Evolutionary conservation across 2,113 vertebrate genomes (phyloP).

Genomic region (Vulpes ferrilata): DNA sequence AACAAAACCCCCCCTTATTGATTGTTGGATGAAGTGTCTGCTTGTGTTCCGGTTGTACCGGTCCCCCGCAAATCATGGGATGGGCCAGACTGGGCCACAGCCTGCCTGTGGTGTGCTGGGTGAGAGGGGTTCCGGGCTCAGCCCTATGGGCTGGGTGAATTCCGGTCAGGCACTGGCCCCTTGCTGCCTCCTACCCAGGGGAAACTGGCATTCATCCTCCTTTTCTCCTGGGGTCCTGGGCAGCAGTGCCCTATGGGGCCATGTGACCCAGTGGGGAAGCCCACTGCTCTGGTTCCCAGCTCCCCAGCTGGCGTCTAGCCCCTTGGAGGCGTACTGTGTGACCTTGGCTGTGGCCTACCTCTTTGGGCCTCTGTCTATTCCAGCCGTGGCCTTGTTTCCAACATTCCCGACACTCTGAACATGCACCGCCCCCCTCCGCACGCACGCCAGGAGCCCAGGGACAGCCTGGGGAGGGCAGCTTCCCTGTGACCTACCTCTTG

Average conservation of each 20-base stretch:
- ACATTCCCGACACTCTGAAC: no score
- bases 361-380: not conserved
- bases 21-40: not conserved
- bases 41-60: not conserved
- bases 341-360: not conserved
- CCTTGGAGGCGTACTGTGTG: not conserved
- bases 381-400: not conserved
- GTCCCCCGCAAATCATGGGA: not conserved
- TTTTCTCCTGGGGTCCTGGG: rapidly evolving
- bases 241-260: no score
- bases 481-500: not conserved
- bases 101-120: rapidly evolving
- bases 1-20: not conserved
- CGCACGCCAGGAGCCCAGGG: not conserved
- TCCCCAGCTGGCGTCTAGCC: not conserved
- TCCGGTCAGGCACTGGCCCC: rapidly evolving
- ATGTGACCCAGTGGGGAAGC: not conserved
- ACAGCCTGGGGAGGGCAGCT: not conserved
- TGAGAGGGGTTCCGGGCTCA: not conserved
- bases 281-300: not conserved
- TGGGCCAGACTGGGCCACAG: not conserved
- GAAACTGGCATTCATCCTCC: not conserved
- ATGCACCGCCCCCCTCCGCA: no score
- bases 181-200: not conserved
- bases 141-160: rapidly evolving